phyloP scores from a whole-genome alignment of 2,888 invertebrate genomes.

The Diplazon laetatorius region DNA sequence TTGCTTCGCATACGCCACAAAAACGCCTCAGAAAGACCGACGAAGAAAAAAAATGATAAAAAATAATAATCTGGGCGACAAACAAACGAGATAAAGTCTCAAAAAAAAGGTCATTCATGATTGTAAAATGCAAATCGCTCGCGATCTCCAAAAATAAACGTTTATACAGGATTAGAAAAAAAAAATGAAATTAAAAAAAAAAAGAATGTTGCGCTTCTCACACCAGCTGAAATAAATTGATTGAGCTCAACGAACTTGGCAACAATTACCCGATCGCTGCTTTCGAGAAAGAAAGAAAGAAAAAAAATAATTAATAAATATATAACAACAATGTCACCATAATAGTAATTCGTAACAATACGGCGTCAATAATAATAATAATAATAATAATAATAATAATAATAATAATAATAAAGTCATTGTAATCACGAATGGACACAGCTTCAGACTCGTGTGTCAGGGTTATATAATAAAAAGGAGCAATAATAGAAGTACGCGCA shows the following conservation, averaged over 20 bases:
- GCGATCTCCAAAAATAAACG: constrained; percentile 39
- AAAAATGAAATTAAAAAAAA: constrained; percentile 28
- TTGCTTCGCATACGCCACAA: background rate
- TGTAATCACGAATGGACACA: constrained; percentile 57
- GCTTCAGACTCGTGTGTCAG: constrained; percentile 24
- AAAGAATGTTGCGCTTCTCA: constrained; percentile 39
- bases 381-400: constrained; percentile 62
- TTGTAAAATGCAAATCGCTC: constrained; percentile 48
- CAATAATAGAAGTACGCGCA: constrained; percentile 46
- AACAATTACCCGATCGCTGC: constrained; percentile 61
- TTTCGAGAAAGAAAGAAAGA: no score
- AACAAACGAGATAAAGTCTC: constrained; percentile 36
- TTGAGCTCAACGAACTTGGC: constrained; percentile 64
- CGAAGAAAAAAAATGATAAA: constrained; percentile 29
- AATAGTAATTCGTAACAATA: constrained; percentile 65
- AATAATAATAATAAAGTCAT: constrained; percentile 61
- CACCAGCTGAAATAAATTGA: constrained; percentile 52
- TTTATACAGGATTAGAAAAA: constrained; percentile 47
- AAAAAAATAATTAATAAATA: constrained; percentile 71
- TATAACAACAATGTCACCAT: constrained; percentile 66
- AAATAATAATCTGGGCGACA: constrained; percentile 36
- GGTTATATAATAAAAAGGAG: constrained; percentile 32
- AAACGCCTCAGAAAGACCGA: background rate
- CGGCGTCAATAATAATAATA: constrained; percentile 54
- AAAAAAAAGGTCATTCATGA: constrained; percentile 27